Percentiles rank a stretch among this genome's conserved stretches.
Evolutionary conservation across 2,888 invertebrate genomes (phyloP).

Genomic region (Pimpla rufipes): DNA sequence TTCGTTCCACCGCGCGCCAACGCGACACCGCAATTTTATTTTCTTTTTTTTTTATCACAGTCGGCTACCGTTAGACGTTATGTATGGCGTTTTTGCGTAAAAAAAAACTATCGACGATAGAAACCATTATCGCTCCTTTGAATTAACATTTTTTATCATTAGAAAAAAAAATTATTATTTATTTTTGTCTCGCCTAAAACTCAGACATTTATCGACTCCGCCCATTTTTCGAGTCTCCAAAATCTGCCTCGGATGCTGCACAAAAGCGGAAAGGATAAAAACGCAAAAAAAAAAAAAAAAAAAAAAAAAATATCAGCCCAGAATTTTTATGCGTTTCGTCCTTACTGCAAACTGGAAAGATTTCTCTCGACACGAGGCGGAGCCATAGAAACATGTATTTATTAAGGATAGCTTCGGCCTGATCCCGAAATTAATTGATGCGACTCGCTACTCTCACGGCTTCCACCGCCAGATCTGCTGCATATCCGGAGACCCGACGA

Average conservation of each 20-base stretch:
- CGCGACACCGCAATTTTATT: no score
- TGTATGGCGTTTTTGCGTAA: not conserved
- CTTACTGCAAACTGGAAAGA: constrained; percentile 44
- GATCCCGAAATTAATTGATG: constrained; percentile 66
- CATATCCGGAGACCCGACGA: constrained; percentile 27
- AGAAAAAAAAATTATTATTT: not conserved
- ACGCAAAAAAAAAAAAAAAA: not conserved
- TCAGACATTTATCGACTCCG: constrained; percentile 9
- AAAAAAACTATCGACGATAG: not conserved
- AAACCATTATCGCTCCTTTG: not conserved
- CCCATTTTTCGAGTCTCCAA: not conserved
- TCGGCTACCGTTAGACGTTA: constrained; percentile 1
- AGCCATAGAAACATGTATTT: constrained; percentile 7
- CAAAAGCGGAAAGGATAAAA: not conserved
- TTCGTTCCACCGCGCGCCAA: constrained; percentile 1
- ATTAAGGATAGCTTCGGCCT: constrained; percentile 38
- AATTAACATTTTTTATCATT: no score
- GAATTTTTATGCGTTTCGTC: not conserved
- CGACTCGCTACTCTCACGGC: not conserved
- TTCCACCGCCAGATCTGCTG: constrained; percentile 53
- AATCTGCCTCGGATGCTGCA: not conserved
- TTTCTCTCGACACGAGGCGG: constrained; percentile 4
- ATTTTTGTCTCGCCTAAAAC: not conserved
- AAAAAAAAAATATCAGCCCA: not conserved
- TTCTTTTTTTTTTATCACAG: not conserved